Evolutionary conservation across 2,797 vertebrate species (phyloP), one percentile per base, ranked within the genome.

Genomic region (Gambusia yucatana): DNA sequence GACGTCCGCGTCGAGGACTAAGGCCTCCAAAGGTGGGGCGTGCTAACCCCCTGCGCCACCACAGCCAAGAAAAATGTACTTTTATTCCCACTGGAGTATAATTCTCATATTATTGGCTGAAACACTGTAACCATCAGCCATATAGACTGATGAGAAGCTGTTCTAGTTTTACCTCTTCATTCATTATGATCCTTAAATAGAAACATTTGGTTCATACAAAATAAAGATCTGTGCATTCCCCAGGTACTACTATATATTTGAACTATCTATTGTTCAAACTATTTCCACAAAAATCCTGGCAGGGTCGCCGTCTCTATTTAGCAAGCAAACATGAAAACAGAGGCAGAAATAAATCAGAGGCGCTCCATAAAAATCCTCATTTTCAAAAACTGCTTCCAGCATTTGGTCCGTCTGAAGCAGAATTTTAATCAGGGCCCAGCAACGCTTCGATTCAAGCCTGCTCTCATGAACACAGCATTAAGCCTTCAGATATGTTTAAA

Each of bases 341-440:
- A 87, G 41, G 81, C 72, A 85, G 71, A 69, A 30, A 67, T 81
- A 61, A 76, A 77, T 90, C 90, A 89, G 77, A 77, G 84, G 79
- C 86, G 80, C 84, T 91, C 87, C 76, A 69, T 69, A 70, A 92
- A 84, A 92, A 85, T 65, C 83, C 81, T 88, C 84, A 86, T 89
- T 92, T 77, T 81, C 81, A 72, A 82, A 86, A 91, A 87, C 93
- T 84, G 88, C 81, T 92, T 89, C 81, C 81, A 90, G 89, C 77
- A 8, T 74, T 89, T 79, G 52, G 84, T 77, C 79, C 44, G 80
- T 90, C 81, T 87, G 78, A 91, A 73, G 74, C 80, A 59, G 87
- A 94, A 95, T 92, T 89, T 91, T 92, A 89, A 95, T 90, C 84
- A 85, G 55, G 48, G 36, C 81, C 81, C 76, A 85, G 87, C 87